A percentile compares a stretch with the other conserved stretches of the same genome.
Conservation (phyloP, 2,888 invertebrate species). For the Dynastes grantii region DNA sequence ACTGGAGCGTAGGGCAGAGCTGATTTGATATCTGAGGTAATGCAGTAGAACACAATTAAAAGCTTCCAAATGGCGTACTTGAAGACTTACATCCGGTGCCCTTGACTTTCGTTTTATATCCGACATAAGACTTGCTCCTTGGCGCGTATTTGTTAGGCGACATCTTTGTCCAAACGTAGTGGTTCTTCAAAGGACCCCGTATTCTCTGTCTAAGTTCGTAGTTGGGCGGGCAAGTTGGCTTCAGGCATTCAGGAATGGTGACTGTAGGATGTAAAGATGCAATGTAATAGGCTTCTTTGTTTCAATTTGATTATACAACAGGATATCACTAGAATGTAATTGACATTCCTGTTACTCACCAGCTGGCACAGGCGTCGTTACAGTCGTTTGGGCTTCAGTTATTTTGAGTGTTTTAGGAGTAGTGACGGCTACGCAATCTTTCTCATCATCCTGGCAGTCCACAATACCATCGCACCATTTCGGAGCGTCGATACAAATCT, state of each 20-base stretch:
- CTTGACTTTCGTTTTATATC: conserved; percentile 1
- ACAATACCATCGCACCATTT: conserved; percentile 88
- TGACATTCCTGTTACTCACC: too few species aligned
- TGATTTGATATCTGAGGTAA: too few species aligned
- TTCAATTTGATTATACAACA: too few species aligned
- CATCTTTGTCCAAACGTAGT: neutral
- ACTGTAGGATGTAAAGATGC: neutral
- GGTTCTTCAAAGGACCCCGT: neutral
- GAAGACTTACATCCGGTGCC: neutral
- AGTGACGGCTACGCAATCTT: conserved; percentile 71
- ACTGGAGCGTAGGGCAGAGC: too few species aligned
- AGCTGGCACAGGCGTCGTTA: neutral
- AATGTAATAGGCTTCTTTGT: too few species aligned
- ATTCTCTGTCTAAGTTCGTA: conserved; percentile 70
- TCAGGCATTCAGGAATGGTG: conserved; percentile 66
- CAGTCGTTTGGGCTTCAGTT: neutral
- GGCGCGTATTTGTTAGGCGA: conserved; percentile 2
- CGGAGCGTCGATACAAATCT: conserved; percentile 79
- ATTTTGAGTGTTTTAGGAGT: conserved; percentile 52
- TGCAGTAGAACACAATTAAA: neutral
- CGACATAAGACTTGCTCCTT: neutral
- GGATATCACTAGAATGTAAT: too few species aligned
- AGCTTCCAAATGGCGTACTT: too few species aligned
- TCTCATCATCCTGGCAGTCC: conserved; percentile 89
- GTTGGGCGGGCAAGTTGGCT: conserved; percentile 71